These are phyloP conservation scores for Drosophila biarmipes DNA, from an alignment of 1,140 invertebrate genomes.

Conservation along the genomic window DNA sequence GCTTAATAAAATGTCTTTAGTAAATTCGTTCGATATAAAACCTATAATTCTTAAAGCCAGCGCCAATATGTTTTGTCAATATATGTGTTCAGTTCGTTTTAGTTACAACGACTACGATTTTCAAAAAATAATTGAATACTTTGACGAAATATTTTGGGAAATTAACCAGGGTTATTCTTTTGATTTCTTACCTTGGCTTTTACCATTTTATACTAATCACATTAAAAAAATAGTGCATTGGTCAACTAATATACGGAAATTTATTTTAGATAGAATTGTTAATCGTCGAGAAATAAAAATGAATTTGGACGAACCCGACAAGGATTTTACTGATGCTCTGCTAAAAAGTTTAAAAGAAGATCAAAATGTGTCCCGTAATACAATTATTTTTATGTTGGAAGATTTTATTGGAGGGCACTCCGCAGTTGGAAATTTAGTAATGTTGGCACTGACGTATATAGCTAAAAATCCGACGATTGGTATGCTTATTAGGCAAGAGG, in stretches of 20 bases:
- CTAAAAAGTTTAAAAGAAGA: conserved; percentile 88
- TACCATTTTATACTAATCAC: conserved; percentile 89
- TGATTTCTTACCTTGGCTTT: conserved; percentile 94
- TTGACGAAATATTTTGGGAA: conserved; percentile 95
- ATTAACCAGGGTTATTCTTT: conserved; percentile 95
- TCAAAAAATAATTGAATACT: conserved; percentile 88
- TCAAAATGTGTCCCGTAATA: conserved; percentile 87
- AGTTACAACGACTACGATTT: conserved; percentile 88
- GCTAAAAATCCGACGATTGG: conserved; percentile 88
- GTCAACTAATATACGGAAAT: conserved; percentile 89
- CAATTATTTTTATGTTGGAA: conserved; percentile 92
- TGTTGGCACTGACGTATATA: conserved; percentile 90
- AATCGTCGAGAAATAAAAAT: conserved; percentile 86
- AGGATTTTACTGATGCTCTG: conserved; percentile 91
- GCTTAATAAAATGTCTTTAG: conserved; percentile 84
- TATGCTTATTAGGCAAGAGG: conserved; percentile 88
- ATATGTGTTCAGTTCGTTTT: conserved; percentile 92
- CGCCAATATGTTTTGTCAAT: conserved; percentile 93
- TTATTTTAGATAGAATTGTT: conserved; percentile 90
- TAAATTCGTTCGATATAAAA: conserved; percentile 86
- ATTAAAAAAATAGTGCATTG: conserved; percentile 89
- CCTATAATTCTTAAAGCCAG: conserved; percentile 88
- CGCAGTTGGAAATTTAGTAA: conserved; percentile 93
- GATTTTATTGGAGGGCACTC: conserved; percentile 95
- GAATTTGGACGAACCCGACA: conserved; percentile 86